phyloP scores from a whole-genome alignment of 2,888 invertebrate species.

The Lysandra coridon region DNA sequence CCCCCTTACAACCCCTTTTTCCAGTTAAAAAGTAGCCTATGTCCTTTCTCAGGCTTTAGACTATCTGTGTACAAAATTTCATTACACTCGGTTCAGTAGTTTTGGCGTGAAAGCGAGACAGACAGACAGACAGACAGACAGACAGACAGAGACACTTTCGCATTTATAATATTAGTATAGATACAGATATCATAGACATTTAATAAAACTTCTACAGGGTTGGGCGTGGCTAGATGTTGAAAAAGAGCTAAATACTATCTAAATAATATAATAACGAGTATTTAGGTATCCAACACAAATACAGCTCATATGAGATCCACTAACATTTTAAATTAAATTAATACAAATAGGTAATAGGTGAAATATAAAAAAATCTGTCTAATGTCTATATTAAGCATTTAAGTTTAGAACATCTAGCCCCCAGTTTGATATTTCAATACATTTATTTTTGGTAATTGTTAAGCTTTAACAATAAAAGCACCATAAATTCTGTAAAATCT shows the following conservation, averaged over 20 bases:
- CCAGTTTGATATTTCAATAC: constrained; percentile 36
- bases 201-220: constrained; percentile 13
- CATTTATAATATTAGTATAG: no score
- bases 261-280: background rate
- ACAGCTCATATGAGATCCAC: constrained; percentile 5
- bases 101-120: no score
- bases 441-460: constrained; percentile 35
- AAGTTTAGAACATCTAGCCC: background rate
- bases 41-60: no score
- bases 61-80: no score
- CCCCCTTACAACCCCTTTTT: no score
- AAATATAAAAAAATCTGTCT: background rate
- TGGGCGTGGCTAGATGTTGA: background rate
- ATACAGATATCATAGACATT: constrained; percentile 3
- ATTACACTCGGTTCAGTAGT: no score
- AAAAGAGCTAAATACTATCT: background rate
- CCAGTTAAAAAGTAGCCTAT: no score
- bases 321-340: background rate
- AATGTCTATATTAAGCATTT: background rate
- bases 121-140: no score
- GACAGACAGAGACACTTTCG: no score
- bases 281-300: constrained; percentile 1
- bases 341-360: background rate
- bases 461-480: constrained; percentile 58
- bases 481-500: constrained; percentile 65